These are phyloP conservation scores for Malurus cyaneus DNA, from an alignment of 2,113 vertebrate species.

Conservation along the genomic window DNA sequence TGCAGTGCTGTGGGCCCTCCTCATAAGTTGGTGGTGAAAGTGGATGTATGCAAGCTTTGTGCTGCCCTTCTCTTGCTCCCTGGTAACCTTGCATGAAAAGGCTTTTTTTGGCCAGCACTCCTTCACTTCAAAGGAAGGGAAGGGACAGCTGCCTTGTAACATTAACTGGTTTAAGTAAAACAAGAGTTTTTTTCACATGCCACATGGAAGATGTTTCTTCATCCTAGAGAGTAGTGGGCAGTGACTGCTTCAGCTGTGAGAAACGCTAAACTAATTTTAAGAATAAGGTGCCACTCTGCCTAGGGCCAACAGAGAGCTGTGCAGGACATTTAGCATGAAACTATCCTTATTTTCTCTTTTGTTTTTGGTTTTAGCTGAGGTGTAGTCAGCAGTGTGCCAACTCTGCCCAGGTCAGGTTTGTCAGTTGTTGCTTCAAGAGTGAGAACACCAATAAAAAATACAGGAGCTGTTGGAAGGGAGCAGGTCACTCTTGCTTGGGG, in stretches of 20 bases:
- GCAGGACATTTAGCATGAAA: neutral
- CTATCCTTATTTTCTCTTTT: neutral
- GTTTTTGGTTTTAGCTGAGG: neutral
- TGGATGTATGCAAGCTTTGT: fast-evolving
- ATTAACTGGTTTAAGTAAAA: neutral
- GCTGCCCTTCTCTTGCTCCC: neutral
- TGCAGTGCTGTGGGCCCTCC: neutral
- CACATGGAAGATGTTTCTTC: neutral
- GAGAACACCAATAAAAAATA: neutral
- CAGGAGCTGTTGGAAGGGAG: neutral
- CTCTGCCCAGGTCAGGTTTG: neutral
- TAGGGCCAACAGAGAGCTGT: neutral
- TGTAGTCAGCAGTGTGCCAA: neutral
- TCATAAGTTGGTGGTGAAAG: fast-evolving
- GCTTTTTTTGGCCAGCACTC: neutral
- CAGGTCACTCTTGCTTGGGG: neutral
- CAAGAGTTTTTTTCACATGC: fast-evolving
- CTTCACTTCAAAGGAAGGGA: neutral
- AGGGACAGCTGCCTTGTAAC: neutral
- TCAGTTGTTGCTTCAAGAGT: neutral
- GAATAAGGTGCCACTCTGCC: neutral
- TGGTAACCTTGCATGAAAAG: neutral
- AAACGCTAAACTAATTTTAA: neutral
- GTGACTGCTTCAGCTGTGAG: neutral
- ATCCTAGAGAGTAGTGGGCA: neutral